A percentile compares a stretch with the other conserved stretches of the same genome.
Conservation (phyloP, 2,113 vertebrate species). For the Rhombomys opimus region DNA sequence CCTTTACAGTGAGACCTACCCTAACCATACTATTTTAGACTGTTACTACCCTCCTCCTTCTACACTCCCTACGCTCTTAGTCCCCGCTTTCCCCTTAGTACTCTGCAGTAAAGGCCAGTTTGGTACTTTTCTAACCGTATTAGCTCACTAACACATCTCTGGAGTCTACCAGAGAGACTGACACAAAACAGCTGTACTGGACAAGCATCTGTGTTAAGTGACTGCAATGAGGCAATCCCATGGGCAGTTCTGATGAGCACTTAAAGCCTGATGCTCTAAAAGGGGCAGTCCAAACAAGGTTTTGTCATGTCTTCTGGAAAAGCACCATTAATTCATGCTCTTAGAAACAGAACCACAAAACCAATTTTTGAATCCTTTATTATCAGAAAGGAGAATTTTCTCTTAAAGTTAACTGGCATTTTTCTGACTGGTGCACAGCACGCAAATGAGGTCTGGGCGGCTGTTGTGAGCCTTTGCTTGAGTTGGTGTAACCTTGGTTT, state of each 20-base stretch:
- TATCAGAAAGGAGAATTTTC: conserved; percentile 40
- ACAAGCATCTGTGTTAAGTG: not conserved
- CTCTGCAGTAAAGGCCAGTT: not conserved
- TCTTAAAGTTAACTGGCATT: not conserved
- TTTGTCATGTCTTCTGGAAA: not conserved
- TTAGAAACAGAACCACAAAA: conserved; percentile 22
- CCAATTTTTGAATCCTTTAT: conserved; percentile 27
- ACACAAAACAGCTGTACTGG: not conserved
- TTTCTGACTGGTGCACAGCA: not conserved
- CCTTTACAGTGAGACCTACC: not conserved
- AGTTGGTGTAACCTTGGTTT: not conserved
- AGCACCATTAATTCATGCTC: conserved; percentile 9
- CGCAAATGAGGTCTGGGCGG: conserved; percentile 3
- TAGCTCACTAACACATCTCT: not conserved
- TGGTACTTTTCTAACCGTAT: not conserved
- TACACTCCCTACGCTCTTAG: not conserved
- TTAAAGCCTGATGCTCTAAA: conserved; percentile 6
- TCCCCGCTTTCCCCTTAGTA: not conserved
- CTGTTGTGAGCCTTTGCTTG: not conserved
- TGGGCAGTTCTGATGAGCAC: not conserved
- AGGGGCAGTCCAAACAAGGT: not conserved
- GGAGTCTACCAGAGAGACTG: not conserved
- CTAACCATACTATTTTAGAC: not conserved
- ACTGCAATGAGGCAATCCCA: not conserved
- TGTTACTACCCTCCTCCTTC: not conserved